phyloP scores from a whole-genome alignment of 2,113 vertebrate genomes.

The Porphyrio hochstetteri region DNA sequence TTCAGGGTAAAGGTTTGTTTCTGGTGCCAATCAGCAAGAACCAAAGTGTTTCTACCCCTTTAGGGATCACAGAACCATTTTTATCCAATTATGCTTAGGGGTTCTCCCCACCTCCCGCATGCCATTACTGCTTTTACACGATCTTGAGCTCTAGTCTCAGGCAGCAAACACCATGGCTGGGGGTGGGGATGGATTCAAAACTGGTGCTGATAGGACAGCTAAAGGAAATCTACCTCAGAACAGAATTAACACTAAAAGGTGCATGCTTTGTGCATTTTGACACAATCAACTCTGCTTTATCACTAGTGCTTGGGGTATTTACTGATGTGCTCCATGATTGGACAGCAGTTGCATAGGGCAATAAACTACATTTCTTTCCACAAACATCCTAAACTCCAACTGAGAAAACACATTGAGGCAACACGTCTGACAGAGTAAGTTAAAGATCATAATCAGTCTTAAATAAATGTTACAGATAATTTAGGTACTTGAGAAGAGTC shows the following conservation, averaged over 20 bases:
- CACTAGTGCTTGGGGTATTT: background rate
- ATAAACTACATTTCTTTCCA: slow-evolving; percentile 16
- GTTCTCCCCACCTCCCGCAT: background rate
- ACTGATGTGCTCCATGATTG: background rate
- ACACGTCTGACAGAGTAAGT: background rate
- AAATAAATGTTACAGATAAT: background rate
- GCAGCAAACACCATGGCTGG: background rate
- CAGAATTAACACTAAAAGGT: background rate
- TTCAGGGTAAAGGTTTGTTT: slow-evolving; percentile 7
- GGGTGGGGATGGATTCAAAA: background rate
- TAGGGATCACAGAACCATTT: slow-evolving; percentile 3
- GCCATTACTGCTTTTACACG: background rate
- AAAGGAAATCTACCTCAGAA: slow-evolving; percentile 12
- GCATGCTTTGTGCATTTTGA: background rate
- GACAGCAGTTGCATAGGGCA: background rate
- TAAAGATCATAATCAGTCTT: background rate
- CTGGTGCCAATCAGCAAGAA: slow-evolving; percentile 35
- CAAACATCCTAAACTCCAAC: background rate
- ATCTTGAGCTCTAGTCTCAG: background rate
- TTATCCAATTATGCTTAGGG: background rate
- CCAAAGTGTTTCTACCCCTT: background rate
- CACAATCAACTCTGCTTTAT: background rate
- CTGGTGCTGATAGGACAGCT: background rate
- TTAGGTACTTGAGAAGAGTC: background rate
- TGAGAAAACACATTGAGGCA: background rate